Conservation (phyloP, 1,140 invertebrate genomes). For the Muscidifurax raptorellus region DNA sequence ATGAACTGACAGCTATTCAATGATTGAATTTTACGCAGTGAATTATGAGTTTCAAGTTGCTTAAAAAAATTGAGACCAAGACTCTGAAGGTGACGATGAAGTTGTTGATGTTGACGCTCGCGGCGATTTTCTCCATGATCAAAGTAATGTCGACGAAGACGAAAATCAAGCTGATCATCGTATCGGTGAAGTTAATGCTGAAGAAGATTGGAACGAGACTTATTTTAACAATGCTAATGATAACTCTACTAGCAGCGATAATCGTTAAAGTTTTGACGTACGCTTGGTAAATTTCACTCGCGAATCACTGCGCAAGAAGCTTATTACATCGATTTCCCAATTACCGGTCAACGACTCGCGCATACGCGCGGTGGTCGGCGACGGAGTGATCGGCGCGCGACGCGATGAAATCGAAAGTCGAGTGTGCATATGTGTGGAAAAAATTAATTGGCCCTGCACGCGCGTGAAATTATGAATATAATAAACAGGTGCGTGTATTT, state of each 20-base stretch:
- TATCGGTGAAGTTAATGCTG: not conserved
- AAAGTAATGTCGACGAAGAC: not conserved
- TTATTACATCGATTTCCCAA: not conserved
- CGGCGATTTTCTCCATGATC: too few relatives aligned
- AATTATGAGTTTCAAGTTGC: too few relatives aligned
- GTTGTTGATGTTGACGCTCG: not conserved
- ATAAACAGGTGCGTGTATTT: too few relatives aligned
- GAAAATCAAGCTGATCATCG: not conserved
- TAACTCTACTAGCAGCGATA: not conserved
- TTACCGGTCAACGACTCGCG: not conserved
- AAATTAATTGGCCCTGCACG: not conserved
- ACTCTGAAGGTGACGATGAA: not conserved
- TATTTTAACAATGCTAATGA: not conserved
- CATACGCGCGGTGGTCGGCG: not conserved
- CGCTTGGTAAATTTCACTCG: not conserved
- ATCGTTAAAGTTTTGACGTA: not conserved
- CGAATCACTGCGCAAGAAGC: not conserved
- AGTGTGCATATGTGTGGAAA: not conserved
- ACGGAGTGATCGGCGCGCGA: not conserved
- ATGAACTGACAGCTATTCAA: too few relatives aligned
- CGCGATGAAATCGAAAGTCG: not conserved
- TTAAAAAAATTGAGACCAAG: too few relatives aligned
- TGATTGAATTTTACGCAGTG: too few relatives aligned
- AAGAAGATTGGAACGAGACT: not conserved
- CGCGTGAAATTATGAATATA: not conserved